Evolutionary conservation across 2,888 invertebrate genomes (phyloP).

Genomic region (Lasius platythorax): DNA sequence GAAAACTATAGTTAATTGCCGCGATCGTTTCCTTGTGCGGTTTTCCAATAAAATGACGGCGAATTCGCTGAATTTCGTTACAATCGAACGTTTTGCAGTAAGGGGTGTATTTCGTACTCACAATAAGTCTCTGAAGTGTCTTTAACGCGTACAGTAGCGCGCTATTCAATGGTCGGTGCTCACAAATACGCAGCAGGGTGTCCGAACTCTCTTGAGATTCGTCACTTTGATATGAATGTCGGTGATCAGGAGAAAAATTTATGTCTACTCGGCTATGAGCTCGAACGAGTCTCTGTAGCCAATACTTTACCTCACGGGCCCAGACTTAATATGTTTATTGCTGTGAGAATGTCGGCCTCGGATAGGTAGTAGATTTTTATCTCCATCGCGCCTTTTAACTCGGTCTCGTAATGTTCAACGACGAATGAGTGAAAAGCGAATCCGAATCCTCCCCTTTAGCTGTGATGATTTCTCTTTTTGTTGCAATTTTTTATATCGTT

Average conservation of each 20-base stretch:
- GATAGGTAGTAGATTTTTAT: constrained; percentile 80
- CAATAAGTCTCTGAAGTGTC: constrained; percentile 82
- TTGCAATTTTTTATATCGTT: constrained; percentile 6
- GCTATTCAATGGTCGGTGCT: constrained; percentile 79
- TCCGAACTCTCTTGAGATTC: constrained; percentile 81
- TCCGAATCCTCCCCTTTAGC: constrained; percentile 10
- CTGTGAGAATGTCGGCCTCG: constrained; percentile 83
- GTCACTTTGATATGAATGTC: constrained; percentile 83
- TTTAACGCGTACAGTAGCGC: constrained; percentile 81
- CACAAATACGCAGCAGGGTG: constrained; percentile 85
- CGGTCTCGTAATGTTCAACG: constrained; percentile 34
- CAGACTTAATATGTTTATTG: constrained; percentile 83
- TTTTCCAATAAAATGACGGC: neutral
- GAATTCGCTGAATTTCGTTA: constrained; percentile 74
- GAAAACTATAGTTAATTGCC: constrained; percentile 37
- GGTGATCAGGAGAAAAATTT: constrained; percentile 72
- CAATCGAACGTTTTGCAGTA: constrained; percentile 74
- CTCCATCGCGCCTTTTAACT: constrained; percentile 61
- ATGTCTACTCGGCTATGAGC: constrained; percentile 67
- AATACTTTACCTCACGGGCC: constrained; percentile 72
- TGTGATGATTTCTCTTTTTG: constrained; percentile 8
- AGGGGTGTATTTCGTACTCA: constrained; percentile 67
- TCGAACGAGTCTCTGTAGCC: constrained; percentile 61
- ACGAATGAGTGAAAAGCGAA: constrained; percentile 23
- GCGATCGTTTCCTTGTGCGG: neutral